Conservation (phyloP, 2,113 vertebrate genomes). For the Odontesthes bonariensis region DNA sequence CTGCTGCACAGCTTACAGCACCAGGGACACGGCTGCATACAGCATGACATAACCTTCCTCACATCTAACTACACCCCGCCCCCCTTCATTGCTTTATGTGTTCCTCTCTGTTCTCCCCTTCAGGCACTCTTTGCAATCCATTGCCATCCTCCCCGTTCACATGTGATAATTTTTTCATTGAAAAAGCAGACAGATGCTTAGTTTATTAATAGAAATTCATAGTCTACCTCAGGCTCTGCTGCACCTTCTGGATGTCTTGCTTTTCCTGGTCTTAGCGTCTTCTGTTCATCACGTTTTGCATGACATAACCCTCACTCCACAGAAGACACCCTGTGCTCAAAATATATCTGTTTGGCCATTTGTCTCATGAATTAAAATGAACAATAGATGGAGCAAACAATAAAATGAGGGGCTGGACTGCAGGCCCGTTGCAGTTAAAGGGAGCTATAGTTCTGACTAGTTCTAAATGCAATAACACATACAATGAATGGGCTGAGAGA, state of each 20-base stretch:
- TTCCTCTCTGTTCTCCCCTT: conserved; percentile 1
- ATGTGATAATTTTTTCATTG: conserved; percentile 23
- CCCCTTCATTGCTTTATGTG: conserved; percentile 21
- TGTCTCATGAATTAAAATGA: no score
- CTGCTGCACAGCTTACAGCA: conserved; percentile 47
- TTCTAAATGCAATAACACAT: no score
- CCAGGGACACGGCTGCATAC: conserved; percentile 38
- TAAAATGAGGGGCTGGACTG: no score
- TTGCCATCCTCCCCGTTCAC: conserved; percentile 3
- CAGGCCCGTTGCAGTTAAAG: no score
- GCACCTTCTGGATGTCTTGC: background rate
- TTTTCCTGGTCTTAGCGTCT: no score
- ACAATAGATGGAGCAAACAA: no score
- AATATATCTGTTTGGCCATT: no score
- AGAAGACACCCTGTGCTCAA: no score
- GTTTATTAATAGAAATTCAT: conserved; percentile 34
- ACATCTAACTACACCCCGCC: conserved; percentile 20
- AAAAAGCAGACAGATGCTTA: background rate
- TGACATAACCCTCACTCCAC: no score
- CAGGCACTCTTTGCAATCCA: background rate
- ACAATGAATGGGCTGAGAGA: no score
- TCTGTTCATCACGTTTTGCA: no score
- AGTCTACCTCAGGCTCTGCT: conserved; percentile 18
- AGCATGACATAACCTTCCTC: conserved; percentile 54
- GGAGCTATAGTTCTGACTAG: no score